Percentiles rank a stretch among this genome's conserved stretches.
Conservation (phyloP, 2,888 invertebrate genomes). For the Taenaris catops region DNA sequence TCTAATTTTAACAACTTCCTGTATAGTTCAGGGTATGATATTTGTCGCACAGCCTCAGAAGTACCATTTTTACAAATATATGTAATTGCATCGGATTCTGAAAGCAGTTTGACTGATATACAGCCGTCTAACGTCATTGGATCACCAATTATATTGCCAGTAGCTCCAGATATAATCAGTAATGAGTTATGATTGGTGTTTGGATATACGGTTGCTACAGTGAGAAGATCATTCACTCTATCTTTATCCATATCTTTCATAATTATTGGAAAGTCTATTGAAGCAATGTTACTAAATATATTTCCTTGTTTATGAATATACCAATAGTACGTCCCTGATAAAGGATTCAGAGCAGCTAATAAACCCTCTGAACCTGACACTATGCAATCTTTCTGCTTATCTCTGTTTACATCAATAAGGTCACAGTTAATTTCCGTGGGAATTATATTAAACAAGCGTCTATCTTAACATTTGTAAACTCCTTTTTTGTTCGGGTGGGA, state of each 20-base stretch:
- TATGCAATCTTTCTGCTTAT: conserved; percentile 87
- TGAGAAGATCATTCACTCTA: conserved; percentile 83
- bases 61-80: conserved; percentile 81
- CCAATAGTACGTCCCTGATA: conserved; percentile 79
- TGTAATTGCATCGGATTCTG: conserved; percentile 73
- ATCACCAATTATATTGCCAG: conserved; percentile 83
- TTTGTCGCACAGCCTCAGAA: conserved; percentile 72
- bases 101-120: conserved; percentile 76
- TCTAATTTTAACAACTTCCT: conserved; percentile 54
- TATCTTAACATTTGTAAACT: no score
- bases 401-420: conserved; percentile 85
- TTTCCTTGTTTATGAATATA: conserved; percentile 78
- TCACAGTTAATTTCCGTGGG: conserved; percentile 87
- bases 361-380: conserved; percentile 85
- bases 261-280: conserved; percentile 84
- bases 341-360: conserved; percentile 71
- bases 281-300: conserved; percentile 71
- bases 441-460: no score
- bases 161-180: conserved; percentile 85
- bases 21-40: conserved; percentile 48
- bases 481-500: no score
- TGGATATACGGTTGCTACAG: conserved; percentile 74
- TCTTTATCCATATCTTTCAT: conserved; percentile 87
- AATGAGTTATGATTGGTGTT: conserved; percentile 80
- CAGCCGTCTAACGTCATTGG: conserved; percentile 81